Evolutionary conservation across 2,797 vertebrate species (phyloP).

Genomic region (Limosa lapponica): DNA sequence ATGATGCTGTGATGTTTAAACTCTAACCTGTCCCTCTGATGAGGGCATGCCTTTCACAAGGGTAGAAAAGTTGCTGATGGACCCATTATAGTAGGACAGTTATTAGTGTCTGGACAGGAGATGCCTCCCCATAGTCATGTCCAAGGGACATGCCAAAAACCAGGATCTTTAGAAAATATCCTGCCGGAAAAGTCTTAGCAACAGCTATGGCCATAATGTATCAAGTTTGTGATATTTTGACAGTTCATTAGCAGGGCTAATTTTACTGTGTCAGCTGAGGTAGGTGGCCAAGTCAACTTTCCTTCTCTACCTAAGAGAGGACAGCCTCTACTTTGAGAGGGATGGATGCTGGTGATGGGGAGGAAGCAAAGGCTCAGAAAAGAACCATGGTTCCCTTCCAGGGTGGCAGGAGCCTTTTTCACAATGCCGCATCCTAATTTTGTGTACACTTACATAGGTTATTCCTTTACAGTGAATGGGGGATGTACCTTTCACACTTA

Average conservation of each 20-base stretch:
- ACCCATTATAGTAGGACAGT: rapidly evolving
- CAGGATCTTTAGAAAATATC: not conserved
- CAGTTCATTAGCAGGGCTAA: not conserved
- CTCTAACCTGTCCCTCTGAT: not conserved
- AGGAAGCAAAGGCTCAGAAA: not conserved
- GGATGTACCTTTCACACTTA: not conserved
- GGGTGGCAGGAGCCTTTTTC: not conserved
- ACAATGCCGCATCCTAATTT: rapidly evolving
- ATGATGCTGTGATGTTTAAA: not conserved
- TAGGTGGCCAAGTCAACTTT: not conserved
- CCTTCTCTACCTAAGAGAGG: not conserved
- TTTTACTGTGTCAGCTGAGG: not conserved
- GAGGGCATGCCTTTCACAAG: rapidly evolving
- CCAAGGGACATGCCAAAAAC: not conserved
- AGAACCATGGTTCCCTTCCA: rapidly evolving
- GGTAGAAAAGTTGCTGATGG: not conserved
- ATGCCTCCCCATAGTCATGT: rapidly evolving
- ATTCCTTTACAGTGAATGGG: rapidly evolving
- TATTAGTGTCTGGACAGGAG: not conserved
- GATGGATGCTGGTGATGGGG: not conserved
- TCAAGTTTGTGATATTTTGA: not conserved
- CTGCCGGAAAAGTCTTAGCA: not conserved
- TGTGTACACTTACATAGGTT: rapidly evolving
- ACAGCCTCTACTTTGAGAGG: not conserved
- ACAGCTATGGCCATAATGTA: not conserved